Evolutionary conservation across 1,140 invertebrate species (phyloP).

Genomic region (Chironomus striatipennis): DNA sequence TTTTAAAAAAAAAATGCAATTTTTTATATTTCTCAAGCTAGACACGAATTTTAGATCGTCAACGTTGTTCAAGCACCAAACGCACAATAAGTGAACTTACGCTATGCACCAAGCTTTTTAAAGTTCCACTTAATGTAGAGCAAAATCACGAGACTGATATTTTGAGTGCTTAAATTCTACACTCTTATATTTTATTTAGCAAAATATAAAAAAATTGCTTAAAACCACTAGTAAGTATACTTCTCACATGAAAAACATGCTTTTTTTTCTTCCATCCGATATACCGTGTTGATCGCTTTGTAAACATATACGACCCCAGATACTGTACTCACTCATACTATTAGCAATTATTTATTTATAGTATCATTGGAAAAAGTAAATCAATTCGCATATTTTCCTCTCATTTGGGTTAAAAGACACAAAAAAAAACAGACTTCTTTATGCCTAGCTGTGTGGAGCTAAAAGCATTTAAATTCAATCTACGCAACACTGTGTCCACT

Average conservation of each 20-base stretch:
- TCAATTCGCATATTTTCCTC: constrained; percentile 16
- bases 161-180: constrained; percentile 21
- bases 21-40: background rate
- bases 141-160: constrained; percentile 23
- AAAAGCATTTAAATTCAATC: background rate
- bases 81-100: constrained; percentile 19
- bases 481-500: background rate
- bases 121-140: constrained; percentile 20
- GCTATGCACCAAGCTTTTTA: constrained; percentile 12
- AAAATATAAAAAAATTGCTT: background rate
- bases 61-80: constrained; percentile 5
- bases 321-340: background rate
- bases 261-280: background rate
- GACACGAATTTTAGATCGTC: background rate
- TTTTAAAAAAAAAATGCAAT: too few species aligned
- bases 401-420: constrained; percentile 5
- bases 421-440: too few species aligned
- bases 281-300: background rate
- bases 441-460: too few species aligned
- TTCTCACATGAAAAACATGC: constrained; percentile 22
- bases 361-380: constrained; percentile 21
- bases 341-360: background rate
- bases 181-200: background rate
- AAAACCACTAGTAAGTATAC: background rate
- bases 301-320: background rate